Evolutionary conservation across 2,888 invertebrate genomes (phyloP).

Genomic region (Pedicia rivosa): DNA sequence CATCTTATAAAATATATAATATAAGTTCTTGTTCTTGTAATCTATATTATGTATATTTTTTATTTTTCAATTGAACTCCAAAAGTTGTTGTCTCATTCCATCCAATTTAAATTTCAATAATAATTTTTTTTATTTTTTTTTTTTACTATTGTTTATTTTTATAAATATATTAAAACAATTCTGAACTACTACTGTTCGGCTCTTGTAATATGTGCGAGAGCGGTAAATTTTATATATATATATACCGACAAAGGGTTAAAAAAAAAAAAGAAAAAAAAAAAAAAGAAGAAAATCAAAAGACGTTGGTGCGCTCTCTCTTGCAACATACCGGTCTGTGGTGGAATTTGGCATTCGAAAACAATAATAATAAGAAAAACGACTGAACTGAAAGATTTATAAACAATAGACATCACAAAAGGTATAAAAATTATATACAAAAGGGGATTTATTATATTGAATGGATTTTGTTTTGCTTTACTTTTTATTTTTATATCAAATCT

Average conservation of each 20-base stretch:
- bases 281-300: constrained; percentile 1
- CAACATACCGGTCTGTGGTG: constrained; percentile 3
- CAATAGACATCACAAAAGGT: constrained; percentile 5
- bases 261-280: constrained; percentile 1
- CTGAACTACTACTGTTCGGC: constrained; percentile 4
- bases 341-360: constrained; percentile 5
- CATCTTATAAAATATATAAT: too few relatives aligned
- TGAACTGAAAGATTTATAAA: constrained; percentile 1
- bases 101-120: constrained; percentile 6
- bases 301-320: constrained; percentile 4
- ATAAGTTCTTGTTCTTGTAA: too few relatives aligned
- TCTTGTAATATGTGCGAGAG: constrained; percentile 5
- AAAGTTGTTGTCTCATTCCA: constrained; percentile 6
- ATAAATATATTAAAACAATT: constrained; percentile 5
- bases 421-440: too few relatives aligned
- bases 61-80: neutral
- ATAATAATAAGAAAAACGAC: constrained; percentile 4
- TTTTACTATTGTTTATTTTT: neutral
- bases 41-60: too few relatives aligned
- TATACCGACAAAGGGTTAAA: constrained; percentile 2
- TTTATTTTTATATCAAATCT: too few relatives aligned
- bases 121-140: constrained; percentile 4
- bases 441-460: too few relatives aligned
- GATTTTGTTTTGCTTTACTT: too few relatives aligned
- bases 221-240: constrained; percentile 4